These are phyloP conservation scores for Ophthalmolycus amberensis DNA, from an alignment of 2,113 vertebrate genomes.

Conservation along the genomic window DNA sequence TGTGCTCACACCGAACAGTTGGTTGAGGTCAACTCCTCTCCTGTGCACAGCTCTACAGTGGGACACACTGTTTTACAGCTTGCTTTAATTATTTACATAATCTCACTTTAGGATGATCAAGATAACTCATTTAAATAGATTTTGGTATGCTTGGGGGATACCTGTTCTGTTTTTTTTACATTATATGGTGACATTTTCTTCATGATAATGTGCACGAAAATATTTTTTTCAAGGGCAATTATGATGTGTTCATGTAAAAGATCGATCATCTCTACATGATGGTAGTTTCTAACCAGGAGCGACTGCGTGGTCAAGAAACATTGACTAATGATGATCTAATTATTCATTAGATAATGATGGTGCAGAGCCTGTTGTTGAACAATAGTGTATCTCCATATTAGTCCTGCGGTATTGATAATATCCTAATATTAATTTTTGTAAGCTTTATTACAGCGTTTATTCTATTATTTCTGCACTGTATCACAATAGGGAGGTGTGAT, in stretches of 20 bases:
- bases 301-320: constrained; percentile 42
- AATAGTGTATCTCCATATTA: background rate
- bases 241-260: background rate
- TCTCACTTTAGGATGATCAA: background rate
- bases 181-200: background rate
- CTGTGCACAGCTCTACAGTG: background rate
- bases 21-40: constrained; percentile 20
- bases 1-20: constrained; percentile 42
- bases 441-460: background rate
- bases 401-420: background rate
- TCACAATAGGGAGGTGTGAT: background rate
- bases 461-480: background rate
- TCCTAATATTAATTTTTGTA: background rate
- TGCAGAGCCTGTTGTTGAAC: background rate
- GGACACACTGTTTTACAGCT: background rate
- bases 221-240: background rate
- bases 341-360: background rate
- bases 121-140: background rate
- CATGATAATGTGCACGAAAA: background rate
- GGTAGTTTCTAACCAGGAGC: constrained; percentile 30
- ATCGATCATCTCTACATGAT: background rate
- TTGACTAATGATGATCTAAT: too few species aligned
- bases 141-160: background rate
- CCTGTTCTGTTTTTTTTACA: background rate
- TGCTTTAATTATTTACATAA: background rate